These are phyloP conservation scores for Meteorus sp. DNA, from an alignment of 1,140 invertebrate genomes.

Conservation along the genomic window DNA sequence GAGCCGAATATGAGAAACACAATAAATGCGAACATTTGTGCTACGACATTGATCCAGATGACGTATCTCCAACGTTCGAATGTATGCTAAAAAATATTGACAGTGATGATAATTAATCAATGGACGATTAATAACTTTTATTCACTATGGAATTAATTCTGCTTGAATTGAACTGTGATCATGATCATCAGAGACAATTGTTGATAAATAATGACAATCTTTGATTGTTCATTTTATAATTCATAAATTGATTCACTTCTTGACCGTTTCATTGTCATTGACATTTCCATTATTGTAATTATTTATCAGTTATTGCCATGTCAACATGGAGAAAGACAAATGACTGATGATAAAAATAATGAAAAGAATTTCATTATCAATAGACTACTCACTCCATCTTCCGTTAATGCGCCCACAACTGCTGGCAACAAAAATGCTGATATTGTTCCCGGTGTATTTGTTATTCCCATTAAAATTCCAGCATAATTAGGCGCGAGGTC, in stretches of 20 bases:
- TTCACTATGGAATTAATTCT: slow-evolving; percentile 1
- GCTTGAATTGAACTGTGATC: too few species aligned
- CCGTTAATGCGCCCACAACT: slow-evolving; percentile 74
- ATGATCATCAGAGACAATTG: too few species aligned
- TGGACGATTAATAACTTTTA: slow-evolving; percentile 11
- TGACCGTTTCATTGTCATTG: too few species aligned
- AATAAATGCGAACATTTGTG: slow-evolving; percentile 73
- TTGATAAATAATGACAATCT: too few species aligned
- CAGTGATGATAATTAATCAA: not conserved
- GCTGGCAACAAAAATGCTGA: slow-evolving; percentile 83
- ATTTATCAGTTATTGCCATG: too few species aligned
- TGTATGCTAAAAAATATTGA: slow-evolving; percentile 67
- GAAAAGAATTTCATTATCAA: too few species aligned
- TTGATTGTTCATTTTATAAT: too few species aligned
- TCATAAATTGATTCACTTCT: too few species aligned
- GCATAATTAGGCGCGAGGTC: slow-evolving; percentile 89
- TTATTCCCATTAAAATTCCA: slow-evolving; percentile 81
- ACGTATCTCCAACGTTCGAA: slow-evolving; percentile 78
- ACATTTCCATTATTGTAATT: too few species aligned
- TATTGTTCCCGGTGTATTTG: slow-evolving; percentile 84
- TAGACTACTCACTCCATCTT: slow-evolving; percentile 72
- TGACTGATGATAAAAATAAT: too few species aligned
- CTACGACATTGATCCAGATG: slow-evolving; percentile 75
- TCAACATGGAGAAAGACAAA: slow-evolving; percentile 19
- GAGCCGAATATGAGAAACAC: slow-evolving; percentile 77